These are phyloP conservation scores for Ophion slaviceki DNA, from an alignment of 2,888 invertebrate genomes.

Conservation along the genomic window DNA sequence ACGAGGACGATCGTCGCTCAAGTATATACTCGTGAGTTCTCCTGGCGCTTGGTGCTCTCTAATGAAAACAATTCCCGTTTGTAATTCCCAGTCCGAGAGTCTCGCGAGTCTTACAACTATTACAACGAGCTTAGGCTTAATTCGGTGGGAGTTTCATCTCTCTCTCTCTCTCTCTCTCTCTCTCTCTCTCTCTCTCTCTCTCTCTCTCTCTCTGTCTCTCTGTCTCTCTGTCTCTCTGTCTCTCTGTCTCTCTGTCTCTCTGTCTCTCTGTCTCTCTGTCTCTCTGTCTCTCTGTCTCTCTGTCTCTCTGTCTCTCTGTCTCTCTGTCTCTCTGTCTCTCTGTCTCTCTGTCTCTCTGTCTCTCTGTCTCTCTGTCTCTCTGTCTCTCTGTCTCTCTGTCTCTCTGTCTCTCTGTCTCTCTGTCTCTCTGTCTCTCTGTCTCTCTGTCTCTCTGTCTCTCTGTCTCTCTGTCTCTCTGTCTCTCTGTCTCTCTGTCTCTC, in stretches of 20 bases:
- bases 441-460: neutral
- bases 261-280: neutral
- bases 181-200: slow-evolving; percentile 24
- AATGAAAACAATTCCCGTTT: slow-evolving; percentile 81
- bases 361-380: slow-evolving; percentile 26
- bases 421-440: slow-evolving; percentile 23
- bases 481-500: neutral
- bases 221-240: neutral
- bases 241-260: slow-evolving; percentile 38
- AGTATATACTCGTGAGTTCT: slow-evolving; percentile 41
- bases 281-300: slow-evolving; percentile 23
- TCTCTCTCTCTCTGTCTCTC: slow-evolving; percentile 7
- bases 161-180: neutral
- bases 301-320: slow-evolving; percentile 31
- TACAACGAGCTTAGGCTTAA: slow-evolving; percentile 49
- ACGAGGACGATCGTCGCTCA: slow-evolving; percentile 50
- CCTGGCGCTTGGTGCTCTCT: slow-evolving; percentile 58
- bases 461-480: slow-evolving; percentile 34
- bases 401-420: slow-evolving; percentile 31
- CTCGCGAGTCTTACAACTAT: slow-evolving; percentile 40
- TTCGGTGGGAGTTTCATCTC: slow-evolving; percentile 56
- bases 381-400: neutral
- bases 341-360: slow-evolving; percentile 27
- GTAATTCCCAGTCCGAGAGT: slow-evolving; percentile 73
- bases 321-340: neutral